Evolutionary conservation across 2,113 vertebrate genomes (phyloP), one percentile per base, ranked within the genome.

Genomic region (Coracopsis vasa): DNA sequence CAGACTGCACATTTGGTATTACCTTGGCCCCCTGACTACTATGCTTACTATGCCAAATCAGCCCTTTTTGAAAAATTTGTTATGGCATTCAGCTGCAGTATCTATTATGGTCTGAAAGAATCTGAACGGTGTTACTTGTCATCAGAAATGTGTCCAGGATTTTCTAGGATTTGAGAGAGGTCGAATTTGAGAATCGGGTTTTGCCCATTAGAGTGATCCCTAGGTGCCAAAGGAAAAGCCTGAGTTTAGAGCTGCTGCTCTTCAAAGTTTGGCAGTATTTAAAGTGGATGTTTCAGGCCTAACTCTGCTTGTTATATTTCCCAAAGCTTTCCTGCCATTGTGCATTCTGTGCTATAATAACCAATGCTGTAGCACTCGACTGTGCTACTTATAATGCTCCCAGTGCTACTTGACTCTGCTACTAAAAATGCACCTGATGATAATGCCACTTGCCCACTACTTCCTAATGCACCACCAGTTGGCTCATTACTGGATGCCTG

Each of bases 401-500:
- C 80, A 90, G 58, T 88, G 88, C 92, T 97, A 87, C 95, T 97
- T 97, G 93, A 94, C 94, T 96, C 83, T 79, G 84, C 94, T 95
- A 91, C 92, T 97, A 96, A 92, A 96, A 97, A 96, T 93, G 93
- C 91, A 97, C 94, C 95, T 92, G 95, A 95, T 93, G 86, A 95
- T 92, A 94, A 94, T 97, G 92, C 94, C 94, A 96, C 92, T 97
- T 97, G 94, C 80, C 93, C 93, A 92, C 88, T 88, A 71, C 96
- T 94, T 96, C 95, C 61, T 94, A 96, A 97, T 92, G 88, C 90
- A 97, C 95, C 92, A 94, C 88, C 9, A 33, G 95, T 91, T 94
- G 97, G 90, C 94, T 97, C 95, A 97, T 97, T 97, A 97, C 86
- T 92, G 96, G 92, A 97, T 97, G 93, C 94, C 95, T 96, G 69